Conservation (phyloP, 1,140 invertebrate genomes). For the Lepeophtheirus salmonis region DNA sequence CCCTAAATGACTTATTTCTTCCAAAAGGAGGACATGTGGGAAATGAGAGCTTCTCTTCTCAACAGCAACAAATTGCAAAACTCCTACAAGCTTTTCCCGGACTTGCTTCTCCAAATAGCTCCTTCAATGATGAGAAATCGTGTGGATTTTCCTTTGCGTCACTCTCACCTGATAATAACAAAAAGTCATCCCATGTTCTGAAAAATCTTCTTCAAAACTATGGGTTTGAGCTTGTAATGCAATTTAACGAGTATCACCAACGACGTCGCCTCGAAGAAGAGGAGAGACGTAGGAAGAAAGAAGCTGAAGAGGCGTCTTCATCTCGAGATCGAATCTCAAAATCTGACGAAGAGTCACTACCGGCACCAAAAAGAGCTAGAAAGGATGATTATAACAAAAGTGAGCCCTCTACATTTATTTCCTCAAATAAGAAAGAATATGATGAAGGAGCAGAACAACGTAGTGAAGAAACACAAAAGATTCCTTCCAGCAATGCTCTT, state of each 20-base stretch:
- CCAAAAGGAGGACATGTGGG: no score
- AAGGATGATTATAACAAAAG: conserved; percentile 33
- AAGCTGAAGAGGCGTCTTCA: not conserved
- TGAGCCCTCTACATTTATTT: not conserved
- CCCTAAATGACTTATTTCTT: not conserved
- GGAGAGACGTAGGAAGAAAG: conserved; percentile 11
- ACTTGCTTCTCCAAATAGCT: conserved; percentile 21
- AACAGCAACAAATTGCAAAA: conserved; percentile 11
- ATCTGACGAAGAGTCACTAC: not conserved
- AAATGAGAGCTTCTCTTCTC: conserved; percentile 1
- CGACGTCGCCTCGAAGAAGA: conserved; percentile 24
- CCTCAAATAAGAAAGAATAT: not conserved
- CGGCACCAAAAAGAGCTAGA: conserved; percentile 13
- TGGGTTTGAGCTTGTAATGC: conserved; percentile 87
- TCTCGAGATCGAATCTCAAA: not conserved
- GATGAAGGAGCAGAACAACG: not conserved
- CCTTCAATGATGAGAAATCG: conserved; percentile 1
- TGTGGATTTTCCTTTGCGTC: no score
- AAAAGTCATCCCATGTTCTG: conserved; percentile 60
- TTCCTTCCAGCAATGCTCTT: not conserved
- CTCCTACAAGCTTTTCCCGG: not conserved
- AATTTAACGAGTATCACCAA: conserved; percentile 80
- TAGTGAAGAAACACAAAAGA: not conserved
- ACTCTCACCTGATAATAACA: conserved; percentile 28
- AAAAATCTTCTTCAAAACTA: conserved; percentile 76